Evolutionary conservation across 2,797 vertebrate species (phyloP), one percentile per base, ranked within the genome.

Genomic region (Peromyscus attwateri): DNA sequence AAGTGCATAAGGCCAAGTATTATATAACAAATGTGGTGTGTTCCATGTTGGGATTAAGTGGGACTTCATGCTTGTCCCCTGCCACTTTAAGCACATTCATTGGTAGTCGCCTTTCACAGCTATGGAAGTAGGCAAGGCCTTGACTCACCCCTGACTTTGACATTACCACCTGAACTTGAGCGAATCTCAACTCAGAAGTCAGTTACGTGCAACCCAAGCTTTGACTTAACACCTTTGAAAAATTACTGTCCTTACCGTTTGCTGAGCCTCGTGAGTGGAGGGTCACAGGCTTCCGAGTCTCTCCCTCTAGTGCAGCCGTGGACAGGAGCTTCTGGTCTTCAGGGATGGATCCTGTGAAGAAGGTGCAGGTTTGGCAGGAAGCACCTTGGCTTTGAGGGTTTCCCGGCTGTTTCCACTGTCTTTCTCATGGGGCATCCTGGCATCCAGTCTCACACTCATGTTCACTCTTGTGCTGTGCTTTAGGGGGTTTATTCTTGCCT

Each of bases 1-100:
- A 57, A n/a, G 13, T 5, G 0, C 3, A 0, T 2, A 1, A 0
- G 29, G 76, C 16, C n/a, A 43, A 37, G n/a, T 6, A 3, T 3
- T 34, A 6, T 21, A 60, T 13, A 19, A n/a, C n/a, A 12, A 4
- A 12, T 64, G 62, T 21, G 16, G 23, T 2, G 23, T 2, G 1
- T 2, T 2, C 40, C 23, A 4, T 1, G 27, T 23, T 29, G 37
- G 11, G 11, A 43, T 40, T 0, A 27, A 70, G 34, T 14, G 7
- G 46, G 46, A 2, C 43, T 43, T 77, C 0, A 1, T 2, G 62
- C 60, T 43, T 46, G 17, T 31, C 23, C 60, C 52, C 43, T 43
- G n/a, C 37, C 29, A 60, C 46, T 55, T 13, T 40, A 55, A 49
- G 55, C 19, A 10, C 2, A 0, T 13, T 43, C 9, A 10, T 3